Conservation (phyloP, 2,888 invertebrate species). For the Cheilosia scutellata region DNA sequence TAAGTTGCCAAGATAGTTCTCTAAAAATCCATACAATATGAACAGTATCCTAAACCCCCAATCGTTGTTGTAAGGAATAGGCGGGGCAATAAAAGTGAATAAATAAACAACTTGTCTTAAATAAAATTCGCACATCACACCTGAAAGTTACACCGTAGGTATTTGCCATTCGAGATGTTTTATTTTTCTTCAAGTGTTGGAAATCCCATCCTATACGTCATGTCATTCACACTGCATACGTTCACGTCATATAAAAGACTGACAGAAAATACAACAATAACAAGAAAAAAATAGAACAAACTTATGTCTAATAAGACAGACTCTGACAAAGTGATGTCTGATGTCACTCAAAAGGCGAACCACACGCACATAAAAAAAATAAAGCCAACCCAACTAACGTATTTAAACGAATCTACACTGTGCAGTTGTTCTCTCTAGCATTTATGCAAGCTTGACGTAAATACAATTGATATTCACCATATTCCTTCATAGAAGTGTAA, state of each 20-base stretch:
- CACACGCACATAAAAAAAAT: constrained; percentile 50
- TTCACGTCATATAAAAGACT: constrained; percentile 14
- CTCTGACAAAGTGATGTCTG: constrained; percentile 66
- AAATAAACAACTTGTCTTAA: neutral
- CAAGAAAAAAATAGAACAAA: constrained; percentile 54
- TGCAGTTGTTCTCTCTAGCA: constrained; percentile 15
- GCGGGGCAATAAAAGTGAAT: too few relatives aligned
- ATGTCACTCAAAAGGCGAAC: constrained; percentile 59
- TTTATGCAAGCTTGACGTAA: constrained; percentile 54
- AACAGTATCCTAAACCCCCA: too few relatives aligned
- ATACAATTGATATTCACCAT: constrained; percentile 56
- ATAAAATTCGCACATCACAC: constrained; percentile 35
- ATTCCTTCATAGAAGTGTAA: constrained; percentile 9
- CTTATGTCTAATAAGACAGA: constrained; percentile 69
- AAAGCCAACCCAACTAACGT: neutral
- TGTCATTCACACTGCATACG: constrained; percentile 54
- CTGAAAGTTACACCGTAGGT: constrained; percentile 8
- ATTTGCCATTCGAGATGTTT: neutral
- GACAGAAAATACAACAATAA: neutral
- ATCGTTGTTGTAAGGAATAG: too few relatives aligned
- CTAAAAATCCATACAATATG: too few relatives aligned
- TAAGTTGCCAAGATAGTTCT: too few relatives aligned
- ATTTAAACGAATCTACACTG: too few relatives aligned
- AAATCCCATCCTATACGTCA: constrained; percentile 10
- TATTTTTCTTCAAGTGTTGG: neutral